Percentiles rank a stretch among this genome's conserved stretches.
Evolutionary conservation across 2,797 vertebrate species (phyloP).

Genomic region (Trichosurus vulpecula): DNA sequence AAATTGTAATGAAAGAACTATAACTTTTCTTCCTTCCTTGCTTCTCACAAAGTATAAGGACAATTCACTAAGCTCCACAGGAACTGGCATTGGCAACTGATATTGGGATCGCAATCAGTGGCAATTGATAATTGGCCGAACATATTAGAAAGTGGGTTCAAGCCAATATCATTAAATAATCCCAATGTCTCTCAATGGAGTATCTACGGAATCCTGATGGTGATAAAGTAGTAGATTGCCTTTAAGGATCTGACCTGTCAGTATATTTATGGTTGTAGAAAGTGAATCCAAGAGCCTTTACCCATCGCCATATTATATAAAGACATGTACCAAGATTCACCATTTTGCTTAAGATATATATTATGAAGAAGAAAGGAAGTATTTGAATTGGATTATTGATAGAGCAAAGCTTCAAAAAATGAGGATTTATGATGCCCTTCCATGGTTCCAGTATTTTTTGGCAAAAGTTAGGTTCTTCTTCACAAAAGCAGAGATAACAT

Average conservation of each 20-base stretch:
- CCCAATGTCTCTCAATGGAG: not conserved
- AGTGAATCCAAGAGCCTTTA: not conserved
- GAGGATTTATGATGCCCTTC: not conserved
- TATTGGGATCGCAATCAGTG: not conserved
- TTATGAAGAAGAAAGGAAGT: constrained; percentile 20
- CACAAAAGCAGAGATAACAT: constrained; percentile 21
- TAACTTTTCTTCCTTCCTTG: not conserved
- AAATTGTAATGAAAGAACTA: not conserved
- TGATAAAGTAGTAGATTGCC: not conserved
- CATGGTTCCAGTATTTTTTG: not conserved
- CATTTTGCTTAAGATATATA: constrained; percentile 7
- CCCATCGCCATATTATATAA: not conserved
- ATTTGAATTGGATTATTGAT: not conserved
- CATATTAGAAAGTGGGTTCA: not conserved
- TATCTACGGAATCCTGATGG: not conserved
- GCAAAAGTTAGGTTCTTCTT: constrained; percentile 18
- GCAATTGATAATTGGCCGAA: not conserved
- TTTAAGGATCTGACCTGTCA: not conserved
- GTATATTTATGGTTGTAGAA: not conserved
- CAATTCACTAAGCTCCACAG: not conserved
- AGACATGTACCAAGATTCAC: not conserved
- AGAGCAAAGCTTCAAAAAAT: constrained; percentile 35
- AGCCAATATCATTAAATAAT: not conserved
- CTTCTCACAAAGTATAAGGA: not conserved
- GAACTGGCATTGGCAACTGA: not conserved